phyloP scores from a whole-genome alignment of 1,140 invertebrate genomes.

The Brachionus angularis region DNA sequence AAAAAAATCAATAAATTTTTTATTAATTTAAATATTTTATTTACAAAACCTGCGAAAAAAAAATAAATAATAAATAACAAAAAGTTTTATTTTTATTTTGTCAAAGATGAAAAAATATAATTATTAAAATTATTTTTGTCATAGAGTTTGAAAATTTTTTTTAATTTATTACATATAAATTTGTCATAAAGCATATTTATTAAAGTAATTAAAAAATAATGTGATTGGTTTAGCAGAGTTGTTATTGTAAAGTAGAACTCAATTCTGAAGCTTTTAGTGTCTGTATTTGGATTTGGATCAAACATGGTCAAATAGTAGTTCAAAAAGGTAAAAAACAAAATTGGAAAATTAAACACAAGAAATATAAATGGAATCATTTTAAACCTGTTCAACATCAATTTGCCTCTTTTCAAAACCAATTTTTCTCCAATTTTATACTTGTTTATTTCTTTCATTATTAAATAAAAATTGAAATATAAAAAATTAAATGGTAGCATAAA shows the following conservation, averaged over 20 bases:
- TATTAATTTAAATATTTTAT: too few species aligned
- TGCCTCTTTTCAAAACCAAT: neutral
- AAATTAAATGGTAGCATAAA: slow-evolving; percentile 21
- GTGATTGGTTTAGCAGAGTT: neutral
- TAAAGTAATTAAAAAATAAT: slow-evolving; percentile 18
- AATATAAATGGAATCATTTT: neutral
- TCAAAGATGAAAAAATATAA: too few species aligned
- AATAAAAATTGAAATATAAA: neutral
- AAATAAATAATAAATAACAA: too few species aligned
- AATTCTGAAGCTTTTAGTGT: neutral
- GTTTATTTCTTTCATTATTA: neutral
- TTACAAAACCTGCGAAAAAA: too few species aligned
- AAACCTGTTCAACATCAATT: neutral
- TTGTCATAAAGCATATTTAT: slow-evolving; percentile 11
- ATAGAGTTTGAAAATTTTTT: too few species aligned
- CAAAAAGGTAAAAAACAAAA: neutral
- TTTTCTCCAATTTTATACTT: slow-evolving; percentile 10
- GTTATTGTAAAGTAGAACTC: slow-evolving; percentile 5
- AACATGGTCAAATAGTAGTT: slow-evolving; percentile 5
- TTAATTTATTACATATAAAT: neutral
- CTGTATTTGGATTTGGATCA: neutral
- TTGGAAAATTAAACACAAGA: slow-evolving; percentile 15
- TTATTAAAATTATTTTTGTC: too few species aligned
- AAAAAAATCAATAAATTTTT: too few species aligned
- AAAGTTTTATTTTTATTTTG: too few species aligned